Conservation (phyloP, 1,140 invertebrate genomes). For the Listronotus bonariensis region DNA sequence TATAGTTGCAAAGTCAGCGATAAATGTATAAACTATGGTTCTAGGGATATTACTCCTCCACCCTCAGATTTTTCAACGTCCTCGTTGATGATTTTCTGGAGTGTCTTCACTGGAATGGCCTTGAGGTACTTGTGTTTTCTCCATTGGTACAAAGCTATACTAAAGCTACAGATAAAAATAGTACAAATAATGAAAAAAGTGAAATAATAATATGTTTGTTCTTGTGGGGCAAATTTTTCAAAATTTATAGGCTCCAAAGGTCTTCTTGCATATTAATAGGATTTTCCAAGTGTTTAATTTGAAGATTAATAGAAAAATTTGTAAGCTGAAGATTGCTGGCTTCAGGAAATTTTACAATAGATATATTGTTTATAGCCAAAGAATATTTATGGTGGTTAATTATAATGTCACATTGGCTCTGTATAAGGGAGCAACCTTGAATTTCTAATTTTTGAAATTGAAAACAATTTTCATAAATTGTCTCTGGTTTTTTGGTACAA, state of each 20-base stretch:
- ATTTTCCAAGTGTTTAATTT: constrained; percentile 9
- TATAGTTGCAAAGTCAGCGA: too few relatives aligned
- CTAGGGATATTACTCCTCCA: constrained; percentile 10
- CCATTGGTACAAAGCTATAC: constrained; percentile 5
- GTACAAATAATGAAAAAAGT: background rate
- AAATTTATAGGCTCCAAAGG: background rate
- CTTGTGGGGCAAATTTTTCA: background rate
- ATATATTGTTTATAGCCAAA: constrained; percentile 2
- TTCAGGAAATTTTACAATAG: background rate
- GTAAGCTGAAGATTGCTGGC: background rate
- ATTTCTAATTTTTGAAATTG: background rate
- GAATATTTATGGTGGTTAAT: constrained; percentile 3
- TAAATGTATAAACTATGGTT: too few relatives aligned
- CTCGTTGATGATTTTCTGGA: background rate
- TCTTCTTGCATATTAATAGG: background rate
- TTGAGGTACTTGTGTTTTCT: background rate
- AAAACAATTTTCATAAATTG: too few relatives aligned
- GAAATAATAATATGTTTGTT: background rate
- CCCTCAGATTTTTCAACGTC: background rate
- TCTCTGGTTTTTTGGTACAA: too few relatives aligned
- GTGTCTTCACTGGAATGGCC: background rate
- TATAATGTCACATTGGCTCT: constrained; percentile 10
- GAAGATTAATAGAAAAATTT: background rate
- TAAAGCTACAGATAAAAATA: background rate
- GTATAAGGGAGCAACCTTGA: constrained; percentile 1